Conservation (phyloP, 2,797 vertebrate genomes). For the Myotis pilosus region DNA sequence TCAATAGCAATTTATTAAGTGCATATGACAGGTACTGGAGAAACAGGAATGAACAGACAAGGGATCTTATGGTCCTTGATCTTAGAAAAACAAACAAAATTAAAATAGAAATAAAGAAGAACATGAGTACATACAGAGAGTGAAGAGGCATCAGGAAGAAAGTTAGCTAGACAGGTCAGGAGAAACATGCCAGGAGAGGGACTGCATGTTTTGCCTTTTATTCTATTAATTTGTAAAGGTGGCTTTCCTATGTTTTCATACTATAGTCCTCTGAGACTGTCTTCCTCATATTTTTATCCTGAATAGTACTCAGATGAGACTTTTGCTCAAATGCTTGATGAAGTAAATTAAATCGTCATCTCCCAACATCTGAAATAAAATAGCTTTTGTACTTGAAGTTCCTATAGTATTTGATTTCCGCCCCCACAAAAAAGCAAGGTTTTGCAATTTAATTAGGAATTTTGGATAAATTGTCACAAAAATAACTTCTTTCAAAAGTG, state of each 20-base stretch:
- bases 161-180: fast-evolving
- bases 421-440: background rate
- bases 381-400: background rate
- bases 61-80: background rate
- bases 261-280: background rate
- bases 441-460: background rate
- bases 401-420: background rate
- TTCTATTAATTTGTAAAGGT: background rate
- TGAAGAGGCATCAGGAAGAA: background rate
- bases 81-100: background rate
- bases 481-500: slow-evolving; percentile 31
- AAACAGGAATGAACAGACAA: background rate
- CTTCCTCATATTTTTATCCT: background rate
- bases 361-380: background rate
- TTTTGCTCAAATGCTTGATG: background rate
- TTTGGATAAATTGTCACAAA: slow-evolving; percentile 24
- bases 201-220: background rate
- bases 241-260: background rate
- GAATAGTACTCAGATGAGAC: background rate
- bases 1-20: background rate
- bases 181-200: background rate
- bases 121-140: background rate
- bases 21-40: background rate
- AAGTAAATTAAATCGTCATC: background rate
- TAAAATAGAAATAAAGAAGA: background rate